These are phyloP conservation scores for Hirundichthys speculiger DNA, from an alignment of 2,113 vertebrate species.

Conservation along the genomic window DNA sequence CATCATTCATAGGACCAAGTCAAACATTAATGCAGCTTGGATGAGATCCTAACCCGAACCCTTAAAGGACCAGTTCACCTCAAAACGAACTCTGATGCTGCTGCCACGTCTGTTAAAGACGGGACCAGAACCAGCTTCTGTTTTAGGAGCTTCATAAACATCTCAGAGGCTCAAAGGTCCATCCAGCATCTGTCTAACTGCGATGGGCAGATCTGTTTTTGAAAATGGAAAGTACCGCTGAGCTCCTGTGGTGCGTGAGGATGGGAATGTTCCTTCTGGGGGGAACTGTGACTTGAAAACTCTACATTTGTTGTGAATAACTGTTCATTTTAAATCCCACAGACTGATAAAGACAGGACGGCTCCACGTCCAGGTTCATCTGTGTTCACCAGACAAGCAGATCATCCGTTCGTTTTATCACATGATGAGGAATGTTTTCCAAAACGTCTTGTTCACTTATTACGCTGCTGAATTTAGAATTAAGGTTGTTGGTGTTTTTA, in stretches of 20 bases:
- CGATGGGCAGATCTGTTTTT: not conserved
- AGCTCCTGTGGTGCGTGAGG: not conserved
- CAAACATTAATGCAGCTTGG: no score
- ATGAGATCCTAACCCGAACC: not conserved
- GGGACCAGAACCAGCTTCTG: no score
- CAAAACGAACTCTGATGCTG: slow-evolving; percentile 4
- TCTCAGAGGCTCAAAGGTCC: no score
- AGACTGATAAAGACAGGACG: slow-evolving; percentile 2
- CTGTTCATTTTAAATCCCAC: slow-evolving; percentile 9
- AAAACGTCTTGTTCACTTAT: no score
- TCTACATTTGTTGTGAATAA: not conserved
- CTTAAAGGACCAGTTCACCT: slow-evolving; percentile 15
- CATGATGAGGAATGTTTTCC: slow-evolving; percentile 20
- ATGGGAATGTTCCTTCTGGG: slow-evolving; percentile 8
- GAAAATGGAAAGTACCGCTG: not conserved
- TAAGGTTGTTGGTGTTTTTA: not conserved
- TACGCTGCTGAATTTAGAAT: no score
- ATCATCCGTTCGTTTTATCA: not conserved
- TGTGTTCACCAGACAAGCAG: slow-evolving; percentile 22
- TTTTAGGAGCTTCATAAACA: no score
- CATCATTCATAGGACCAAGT: slow-evolving; percentile 23
- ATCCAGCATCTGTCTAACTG: no score
- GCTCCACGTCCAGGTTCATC: not conserved
- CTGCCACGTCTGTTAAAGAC: no score
- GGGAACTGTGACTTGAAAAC: slow-evolving; percentile 23